A percentile compares a stretch with the other conserved stretches of the same genome.
Conservation (phyloP, 2,113 vertebrate species). For the Hymenochirus boettgeri region DNA sequence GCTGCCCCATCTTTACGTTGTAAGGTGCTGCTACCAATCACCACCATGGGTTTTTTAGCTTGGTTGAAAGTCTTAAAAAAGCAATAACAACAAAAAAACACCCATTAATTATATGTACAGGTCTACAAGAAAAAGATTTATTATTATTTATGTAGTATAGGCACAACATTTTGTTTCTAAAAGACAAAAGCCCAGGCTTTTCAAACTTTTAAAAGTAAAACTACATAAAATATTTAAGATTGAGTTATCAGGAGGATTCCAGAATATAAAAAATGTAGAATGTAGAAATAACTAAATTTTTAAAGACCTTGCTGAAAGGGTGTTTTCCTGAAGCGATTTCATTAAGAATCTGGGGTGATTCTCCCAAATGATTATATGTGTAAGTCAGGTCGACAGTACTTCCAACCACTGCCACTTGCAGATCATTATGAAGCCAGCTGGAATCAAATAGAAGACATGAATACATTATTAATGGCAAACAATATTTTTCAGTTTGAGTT, state of each 20-base stretch:
- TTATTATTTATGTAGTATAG: too few species aligned
- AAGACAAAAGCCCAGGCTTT: too few species aligned
- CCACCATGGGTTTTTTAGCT: conserved; percentile 83
- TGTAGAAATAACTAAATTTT: background rate
- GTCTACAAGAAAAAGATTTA: too few species aligned
- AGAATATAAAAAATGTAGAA: background rate
- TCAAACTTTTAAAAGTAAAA: too few species aligned
- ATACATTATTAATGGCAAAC: too few species aligned
- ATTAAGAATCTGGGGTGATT: conserved; percentile 78
- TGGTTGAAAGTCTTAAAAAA: conserved; percentile 66
- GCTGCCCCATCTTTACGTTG: conserved; percentile 85
- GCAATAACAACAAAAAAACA: too few species aligned
- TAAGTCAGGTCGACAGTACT: conserved; percentile 86
- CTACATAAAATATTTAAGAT: too few species aligned
- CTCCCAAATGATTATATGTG: conserved; percentile 85
- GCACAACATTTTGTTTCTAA: too few species aligned
- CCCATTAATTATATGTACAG: too few species aligned
- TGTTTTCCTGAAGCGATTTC: conserved; percentile 82
- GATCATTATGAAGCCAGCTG: conserved; percentile 97
- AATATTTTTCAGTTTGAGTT: too few species aligned
- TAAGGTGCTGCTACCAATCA: conserved; percentile 85
- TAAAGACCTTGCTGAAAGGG: conserved; percentile 78
- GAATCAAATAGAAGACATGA: too few species aligned
- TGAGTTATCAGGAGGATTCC: background rate
- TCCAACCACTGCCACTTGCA: conserved; percentile 84